phyloP scores from a whole-genome alignment of 2,113 vertebrate genomes.

The Chlamydotis undulata region DNA sequence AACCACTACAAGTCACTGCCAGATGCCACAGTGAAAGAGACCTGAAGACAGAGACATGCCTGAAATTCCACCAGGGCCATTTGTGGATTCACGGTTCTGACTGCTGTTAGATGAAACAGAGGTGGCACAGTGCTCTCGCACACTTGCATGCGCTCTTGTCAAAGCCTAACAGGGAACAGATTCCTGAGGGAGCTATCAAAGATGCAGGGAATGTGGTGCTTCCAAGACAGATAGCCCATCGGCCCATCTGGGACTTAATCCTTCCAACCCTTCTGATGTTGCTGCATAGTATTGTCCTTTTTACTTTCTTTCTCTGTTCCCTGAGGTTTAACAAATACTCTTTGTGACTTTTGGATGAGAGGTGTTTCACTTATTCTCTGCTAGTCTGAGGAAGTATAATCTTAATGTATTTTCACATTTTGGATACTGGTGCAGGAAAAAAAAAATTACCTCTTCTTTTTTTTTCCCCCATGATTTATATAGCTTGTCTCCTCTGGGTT shows the following conservation, averaged over 20 bases:
- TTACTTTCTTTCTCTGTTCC: background rate
- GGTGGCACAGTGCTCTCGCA: background rate
- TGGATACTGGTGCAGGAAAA: background rate
- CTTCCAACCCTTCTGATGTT: background rate
- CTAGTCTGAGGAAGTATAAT: background rate
- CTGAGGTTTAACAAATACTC: background rate
- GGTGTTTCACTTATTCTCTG: background rate
- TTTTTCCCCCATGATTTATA: background rate
- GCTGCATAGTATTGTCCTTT: background rate
- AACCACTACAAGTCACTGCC: background rate
- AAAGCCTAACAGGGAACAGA: background rate
- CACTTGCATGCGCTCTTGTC: fast-evolving
- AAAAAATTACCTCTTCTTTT: background rate
- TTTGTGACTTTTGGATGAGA: background rate
- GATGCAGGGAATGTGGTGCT: background rate
- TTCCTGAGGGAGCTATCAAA: background rate
- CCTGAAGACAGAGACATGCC: background rate
- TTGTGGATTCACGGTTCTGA: background rate
- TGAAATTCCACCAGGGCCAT: background rate
- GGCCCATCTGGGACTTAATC: background rate
- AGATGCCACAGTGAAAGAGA: background rate
- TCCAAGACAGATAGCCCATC: background rate
- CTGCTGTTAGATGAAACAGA: background rate
- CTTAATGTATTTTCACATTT: background rate
- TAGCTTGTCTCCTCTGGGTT: background rate